Conservation (phyloP, 2,888 invertebrate genomes). For the Slavum lentiscoides region DNA sequence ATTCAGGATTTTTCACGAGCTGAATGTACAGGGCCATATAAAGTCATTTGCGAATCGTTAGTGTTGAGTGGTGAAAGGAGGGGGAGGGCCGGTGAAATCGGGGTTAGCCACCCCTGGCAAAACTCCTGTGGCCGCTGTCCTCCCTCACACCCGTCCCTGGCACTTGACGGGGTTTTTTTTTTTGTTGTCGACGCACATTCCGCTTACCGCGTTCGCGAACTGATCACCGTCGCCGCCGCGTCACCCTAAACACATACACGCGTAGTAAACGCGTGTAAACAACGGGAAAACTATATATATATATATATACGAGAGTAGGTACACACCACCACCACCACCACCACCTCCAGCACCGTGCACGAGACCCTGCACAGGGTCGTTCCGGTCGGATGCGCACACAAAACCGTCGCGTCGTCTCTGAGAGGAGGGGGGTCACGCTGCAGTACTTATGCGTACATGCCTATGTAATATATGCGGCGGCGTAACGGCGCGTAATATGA, state of each 20-base stretch:
- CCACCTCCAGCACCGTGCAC: background rate
- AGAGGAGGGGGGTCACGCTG: slow-evolving; percentile 4
- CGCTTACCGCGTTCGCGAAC: background rate
- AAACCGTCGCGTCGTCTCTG: slow-evolving; percentile 18
- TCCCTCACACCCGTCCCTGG: too few species aligned
- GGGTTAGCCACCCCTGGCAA: too few species aligned
- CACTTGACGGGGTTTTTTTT: too few species aligned
- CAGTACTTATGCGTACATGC: background rate
- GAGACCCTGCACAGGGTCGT: slow-evolving; percentile 17
- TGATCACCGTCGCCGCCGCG: background rate
- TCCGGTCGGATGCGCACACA: slow-evolving; percentile 31
- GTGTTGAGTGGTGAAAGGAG: too few species aligned
- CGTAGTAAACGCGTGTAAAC: background rate
- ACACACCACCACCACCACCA: too few species aligned
- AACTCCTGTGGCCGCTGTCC: too few species aligned
- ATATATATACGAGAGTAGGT: background rate
- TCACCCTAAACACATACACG: background rate
- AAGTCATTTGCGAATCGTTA: too few species aligned
- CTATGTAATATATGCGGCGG: background rate
- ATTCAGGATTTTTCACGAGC: too few species aligned
- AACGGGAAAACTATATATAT: background rate
- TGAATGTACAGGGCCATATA: too few species aligned
- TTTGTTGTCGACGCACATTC: background rate
- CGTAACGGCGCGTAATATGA: too few species aligned
- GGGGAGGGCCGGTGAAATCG: too few species aligned